Evolutionary conservation across 2,113 vertebrate species (phyloP).

Genomic region (Steatornis caripensis): DNA sequence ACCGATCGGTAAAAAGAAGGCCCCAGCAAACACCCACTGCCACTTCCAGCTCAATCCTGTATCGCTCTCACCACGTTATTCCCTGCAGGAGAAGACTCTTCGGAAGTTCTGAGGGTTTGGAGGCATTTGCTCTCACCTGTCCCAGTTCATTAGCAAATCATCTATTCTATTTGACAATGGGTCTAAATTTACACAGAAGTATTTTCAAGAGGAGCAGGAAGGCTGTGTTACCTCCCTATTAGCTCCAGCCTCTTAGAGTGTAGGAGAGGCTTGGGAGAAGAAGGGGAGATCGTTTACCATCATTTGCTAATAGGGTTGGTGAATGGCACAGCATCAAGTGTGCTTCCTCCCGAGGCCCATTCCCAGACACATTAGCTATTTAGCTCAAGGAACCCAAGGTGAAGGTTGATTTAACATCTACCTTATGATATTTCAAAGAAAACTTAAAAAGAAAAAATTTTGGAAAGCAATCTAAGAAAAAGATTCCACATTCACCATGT

Average conservation of each 20-base stretch:
- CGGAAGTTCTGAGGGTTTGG: background rate
- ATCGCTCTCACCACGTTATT: background rate
- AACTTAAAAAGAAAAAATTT: background rate
- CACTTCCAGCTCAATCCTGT: background rate
- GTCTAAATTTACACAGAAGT: background rate
- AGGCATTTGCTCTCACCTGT: background rate
- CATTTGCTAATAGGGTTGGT: background rate
- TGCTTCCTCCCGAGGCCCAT: slow-evolving; percentile 1
- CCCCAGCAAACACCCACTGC: background rate
- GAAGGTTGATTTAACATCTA: background rate
- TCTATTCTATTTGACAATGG: background rate
- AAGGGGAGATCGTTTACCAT: background rate
- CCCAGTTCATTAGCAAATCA: background rate
- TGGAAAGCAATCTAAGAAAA: background rate
- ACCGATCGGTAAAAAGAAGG: background rate
- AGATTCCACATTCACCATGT: background rate
- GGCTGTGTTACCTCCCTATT: background rate
- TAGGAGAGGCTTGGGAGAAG: background rate
- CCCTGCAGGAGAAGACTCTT: background rate
- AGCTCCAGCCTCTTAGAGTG: background rate
- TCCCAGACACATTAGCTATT: slow-evolving; percentile 6
- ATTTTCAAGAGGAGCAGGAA: slow-evolving; percentile 8
- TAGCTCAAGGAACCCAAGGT: slow-evolving; percentile 39
- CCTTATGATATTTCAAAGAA: background rate
- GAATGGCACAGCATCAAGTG: background rate